Evolutionary conservation across 2,888 invertebrate genomes (phyloP).

Genomic region (Eupeodes latifasciatus): DNA sequence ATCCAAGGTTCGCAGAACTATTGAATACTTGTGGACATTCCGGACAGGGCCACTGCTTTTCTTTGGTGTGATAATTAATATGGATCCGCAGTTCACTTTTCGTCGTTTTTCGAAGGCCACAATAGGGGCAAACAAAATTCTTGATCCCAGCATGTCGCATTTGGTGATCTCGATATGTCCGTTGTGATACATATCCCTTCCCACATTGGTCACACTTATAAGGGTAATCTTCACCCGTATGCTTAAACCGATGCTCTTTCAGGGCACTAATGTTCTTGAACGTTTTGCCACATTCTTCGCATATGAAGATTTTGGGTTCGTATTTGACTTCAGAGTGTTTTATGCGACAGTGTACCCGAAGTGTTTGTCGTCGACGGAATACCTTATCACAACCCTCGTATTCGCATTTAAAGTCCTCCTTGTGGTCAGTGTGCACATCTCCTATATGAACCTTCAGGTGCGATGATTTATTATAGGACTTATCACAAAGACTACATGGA

Average conservation of each 20-base stretch:
- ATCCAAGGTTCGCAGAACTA: constrained; percentile 77
- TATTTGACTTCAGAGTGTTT: constrained; percentile 80
- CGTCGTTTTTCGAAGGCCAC: constrained; percentile 79
- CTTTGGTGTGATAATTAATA: constrained; percentile 78
- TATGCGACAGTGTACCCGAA: constrained; percentile 81
- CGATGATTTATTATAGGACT: constrained; percentile 70
- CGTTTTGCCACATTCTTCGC: constrained; percentile 82
- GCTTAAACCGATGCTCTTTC: constrained; percentile 80
- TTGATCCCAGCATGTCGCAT: constrained; percentile 79
- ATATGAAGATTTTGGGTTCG: constrained; percentile 77
- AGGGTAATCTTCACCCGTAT: constrained; percentile 77
- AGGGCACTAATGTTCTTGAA: constrained; percentile 82
- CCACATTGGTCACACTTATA: constrained; percentile 80
- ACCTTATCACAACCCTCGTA: constrained; percentile 80
- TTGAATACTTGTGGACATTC: constrained; percentile 78
- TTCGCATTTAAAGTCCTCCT: constrained; percentile 78
- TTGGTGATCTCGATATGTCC: constrained; percentile 79
- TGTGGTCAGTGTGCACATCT: constrained; percentile 72
- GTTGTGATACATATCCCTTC: constrained; percentile 78
- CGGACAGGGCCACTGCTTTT: constrained; percentile 78
- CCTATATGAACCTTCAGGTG: constrained; percentile 73
- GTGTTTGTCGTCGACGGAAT: constrained; percentile 81
- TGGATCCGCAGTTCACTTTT: constrained; percentile 78
- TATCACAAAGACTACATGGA: constrained; percentile 74
- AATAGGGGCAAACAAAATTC: constrained; percentile 79